A percentile compares a stretch with the other conserved stretches of the same genome.
phyloP scores from a whole-genome alignment of 2,113 vertebrate species.

The Periophthalmus modestus region DNA sequence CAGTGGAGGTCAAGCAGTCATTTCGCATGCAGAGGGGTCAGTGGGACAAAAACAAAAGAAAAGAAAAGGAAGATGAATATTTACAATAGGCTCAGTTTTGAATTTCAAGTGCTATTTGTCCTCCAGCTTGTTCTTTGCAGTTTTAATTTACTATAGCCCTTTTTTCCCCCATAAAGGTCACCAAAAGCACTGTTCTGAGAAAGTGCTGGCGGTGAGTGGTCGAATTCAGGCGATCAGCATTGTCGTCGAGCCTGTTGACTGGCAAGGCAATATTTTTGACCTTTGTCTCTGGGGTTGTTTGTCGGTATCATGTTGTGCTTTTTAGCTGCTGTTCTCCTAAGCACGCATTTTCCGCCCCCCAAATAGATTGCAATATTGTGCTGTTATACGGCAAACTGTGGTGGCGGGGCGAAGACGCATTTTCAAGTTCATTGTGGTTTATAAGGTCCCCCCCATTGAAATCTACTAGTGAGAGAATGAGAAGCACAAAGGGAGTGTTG shows the following conservation, averaged over 20 bases:
- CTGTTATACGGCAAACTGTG: background rate
- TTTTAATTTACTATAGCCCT: constrained; percentile 51
- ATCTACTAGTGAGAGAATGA: constrained; percentile 15
- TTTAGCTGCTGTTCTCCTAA: constrained; percentile 48
- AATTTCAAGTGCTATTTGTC: constrained; percentile 47
- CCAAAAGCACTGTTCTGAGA: constrained; percentile 47
- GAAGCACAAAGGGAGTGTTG: constrained; percentile 30
- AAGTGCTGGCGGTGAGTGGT: constrained; percentile 52
- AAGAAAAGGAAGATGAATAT: background rate
- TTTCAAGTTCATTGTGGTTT: constrained; percentile 26
- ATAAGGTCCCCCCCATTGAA: constrained; percentile 27
- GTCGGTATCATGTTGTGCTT: constrained; percentile 63
- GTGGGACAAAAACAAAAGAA: constrained; percentile 12
- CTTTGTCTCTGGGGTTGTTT: constrained; percentile 48
- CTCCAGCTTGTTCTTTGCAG: constrained; percentile 39
- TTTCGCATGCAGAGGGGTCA: constrained; percentile 33
- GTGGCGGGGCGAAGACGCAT: background rate
- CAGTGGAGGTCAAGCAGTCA: constrained; percentile 67
- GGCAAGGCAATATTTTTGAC: constrained; percentile 72
- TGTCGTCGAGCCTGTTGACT: constrained; percentile 58
- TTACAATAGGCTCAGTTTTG: constrained; percentile 34
- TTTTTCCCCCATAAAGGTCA: constrained; percentile 55
- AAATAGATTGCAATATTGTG: constrained; percentile 34
- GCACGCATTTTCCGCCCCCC: constrained; percentile 52
- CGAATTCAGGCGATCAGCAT: constrained; percentile 65